Percentiles rank a stretch among this genome's conserved stretches.
These are phyloP conservation scores for Cacoxenus indagator DNA, from an alignment of 2,888 invertebrate genomes.

Conservation along the genomic window DNA sequence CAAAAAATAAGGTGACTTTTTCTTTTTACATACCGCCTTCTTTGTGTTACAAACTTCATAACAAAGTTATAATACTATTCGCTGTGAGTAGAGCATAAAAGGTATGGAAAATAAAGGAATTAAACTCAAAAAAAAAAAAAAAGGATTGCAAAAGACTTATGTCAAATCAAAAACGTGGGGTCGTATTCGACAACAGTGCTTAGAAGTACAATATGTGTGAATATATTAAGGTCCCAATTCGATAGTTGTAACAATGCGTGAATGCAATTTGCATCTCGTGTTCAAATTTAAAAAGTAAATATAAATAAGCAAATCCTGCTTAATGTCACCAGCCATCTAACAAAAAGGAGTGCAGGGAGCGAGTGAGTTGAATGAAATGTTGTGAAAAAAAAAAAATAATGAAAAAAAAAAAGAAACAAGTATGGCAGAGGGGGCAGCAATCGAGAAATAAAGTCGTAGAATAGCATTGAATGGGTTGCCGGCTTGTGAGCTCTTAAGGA, in stretches of 20 bases:
- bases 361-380: slow-evolving; percentile 34
- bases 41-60: too few relatives aligned
- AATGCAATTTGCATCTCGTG: slow-evolving; percentile 61
- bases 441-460: not conserved
- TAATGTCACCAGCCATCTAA: slow-evolving; percentile 70
- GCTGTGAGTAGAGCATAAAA: too few relatives aligned
- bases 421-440: not conserved
- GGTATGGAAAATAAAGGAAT: too few relatives aligned
- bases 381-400: slow-evolving; percentile 27
- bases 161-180: not conserved
- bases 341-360: slow-evolving; percentile 45
- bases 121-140: too few relatives aligned
- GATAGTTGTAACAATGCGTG: slow-evolving; percentile 20
- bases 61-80: too few relatives aligned
- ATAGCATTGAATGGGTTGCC: not conserved
- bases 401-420: slow-evolving; percentile 16
- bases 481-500: not conserved
- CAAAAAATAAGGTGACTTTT: too few relatives aligned
- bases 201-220: slow-evolving; percentile 22
- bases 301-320: slow-evolving; percentile 69
- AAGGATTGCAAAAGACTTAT: slow-evolving; percentile 23
- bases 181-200: not conserved
- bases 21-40: too few relatives aligned
- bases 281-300: slow-evolving; percentile 50
- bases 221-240: slow-evolving; percentile 33